phyloP scores from a whole-genome alignment of 2,113 vertebrate species.

The Lophotis ruficrista region DNA sequence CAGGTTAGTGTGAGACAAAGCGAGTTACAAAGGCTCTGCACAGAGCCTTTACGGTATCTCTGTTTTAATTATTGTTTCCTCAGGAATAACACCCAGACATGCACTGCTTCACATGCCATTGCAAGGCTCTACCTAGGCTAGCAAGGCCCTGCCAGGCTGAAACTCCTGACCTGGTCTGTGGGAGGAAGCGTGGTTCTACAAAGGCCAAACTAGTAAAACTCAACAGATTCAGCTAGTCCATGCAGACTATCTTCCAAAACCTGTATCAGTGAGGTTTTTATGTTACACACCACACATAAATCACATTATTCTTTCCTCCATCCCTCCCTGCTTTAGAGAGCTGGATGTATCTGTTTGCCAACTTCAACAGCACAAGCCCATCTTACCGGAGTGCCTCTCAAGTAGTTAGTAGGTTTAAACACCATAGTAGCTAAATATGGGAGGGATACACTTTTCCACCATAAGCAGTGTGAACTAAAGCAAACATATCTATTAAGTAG shows the following conservation, averaged over 20 bases:
- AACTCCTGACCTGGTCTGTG: not conserved
- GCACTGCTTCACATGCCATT: accelerated
- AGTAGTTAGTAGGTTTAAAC: not conserved
- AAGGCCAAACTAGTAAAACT: not conserved
- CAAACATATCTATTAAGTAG: not conserved
- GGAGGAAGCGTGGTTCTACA: not conserved
- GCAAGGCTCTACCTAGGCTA: not conserved
- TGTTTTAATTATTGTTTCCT: not conserved
- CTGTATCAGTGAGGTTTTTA: not conserved
- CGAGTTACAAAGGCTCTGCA: not conserved
- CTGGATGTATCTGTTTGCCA: not conserved
- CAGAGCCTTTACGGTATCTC: accelerated
- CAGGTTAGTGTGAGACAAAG: not conserved
- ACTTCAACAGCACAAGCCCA: not conserved
- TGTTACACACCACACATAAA: not conserved
- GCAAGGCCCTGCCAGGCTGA: not conserved
- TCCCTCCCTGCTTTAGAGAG: accelerated
- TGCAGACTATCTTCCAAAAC: not conserved
- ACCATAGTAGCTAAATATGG: not conserved
- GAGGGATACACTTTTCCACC: not conserved
- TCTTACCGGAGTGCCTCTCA: not conserved
- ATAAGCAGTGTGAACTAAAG: not conserved
- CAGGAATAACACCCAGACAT: not conserved
- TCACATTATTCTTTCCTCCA: not conserved
- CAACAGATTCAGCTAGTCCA: not conserved